A percentile compares a stretch with the other conserved stretches of the same genome.
These are phyloP conservation scores for Loris lydekkerianus DNA, from an alignment of 2,797 vertebrate species.

Conservation along the genomic window DNA sequence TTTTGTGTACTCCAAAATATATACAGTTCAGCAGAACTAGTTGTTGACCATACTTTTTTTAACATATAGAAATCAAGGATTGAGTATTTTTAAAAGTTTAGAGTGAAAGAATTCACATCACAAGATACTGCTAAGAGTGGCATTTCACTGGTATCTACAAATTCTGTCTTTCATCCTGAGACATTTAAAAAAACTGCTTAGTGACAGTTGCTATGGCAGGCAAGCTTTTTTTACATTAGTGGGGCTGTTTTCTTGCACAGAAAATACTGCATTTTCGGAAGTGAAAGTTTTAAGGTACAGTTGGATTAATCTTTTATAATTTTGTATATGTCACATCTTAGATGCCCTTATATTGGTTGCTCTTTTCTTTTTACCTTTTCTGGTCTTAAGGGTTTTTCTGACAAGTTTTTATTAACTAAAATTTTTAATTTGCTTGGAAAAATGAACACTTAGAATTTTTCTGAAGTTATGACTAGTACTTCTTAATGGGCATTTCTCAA, in stretches of 20 bases:
- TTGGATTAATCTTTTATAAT: conserved; percentile 46
- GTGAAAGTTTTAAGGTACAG: conserved; percentile 48
- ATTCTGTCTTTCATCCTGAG: conserved; percentile 56
- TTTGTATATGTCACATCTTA: conserved; percentile 41
- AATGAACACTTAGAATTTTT: conserved; percentile 69
- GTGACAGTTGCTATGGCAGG: conserved; percentile 50
- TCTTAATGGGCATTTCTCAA: conserved; percentile 67
- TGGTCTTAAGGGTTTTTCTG: conserved; percentile 53
- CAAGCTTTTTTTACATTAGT: conserved; percentile 57
- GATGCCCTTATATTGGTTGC: background rate
- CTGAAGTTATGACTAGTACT: conserved; percentile 51
- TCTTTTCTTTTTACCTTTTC: conserved; percentile 57
- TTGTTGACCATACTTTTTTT: background rate
- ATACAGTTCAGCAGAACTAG: background rate
- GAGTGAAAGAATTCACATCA: conserved; percentile 43
- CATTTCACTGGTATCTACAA: background rate
- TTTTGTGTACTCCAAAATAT: background rate
- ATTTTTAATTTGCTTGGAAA: conserved; percentile 73
- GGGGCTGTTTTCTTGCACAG: conserved; percentile 54
- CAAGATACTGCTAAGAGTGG: background rate
- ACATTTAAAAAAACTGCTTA: conserved; percentile 55
- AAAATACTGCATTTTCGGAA: conserved; percentile 50
- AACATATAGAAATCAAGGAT: conserved; percentile 15
- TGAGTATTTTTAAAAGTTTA: conserved; percentile 41
- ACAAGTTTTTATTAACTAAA: conserved; percentile 69